Percentiles rank a stretch among this genome's conserved stretches.
Evolutionary conservation across 2,888 invertebrate species (phyloP).

Genomic region (Drosophila anomalipes): DNA sequence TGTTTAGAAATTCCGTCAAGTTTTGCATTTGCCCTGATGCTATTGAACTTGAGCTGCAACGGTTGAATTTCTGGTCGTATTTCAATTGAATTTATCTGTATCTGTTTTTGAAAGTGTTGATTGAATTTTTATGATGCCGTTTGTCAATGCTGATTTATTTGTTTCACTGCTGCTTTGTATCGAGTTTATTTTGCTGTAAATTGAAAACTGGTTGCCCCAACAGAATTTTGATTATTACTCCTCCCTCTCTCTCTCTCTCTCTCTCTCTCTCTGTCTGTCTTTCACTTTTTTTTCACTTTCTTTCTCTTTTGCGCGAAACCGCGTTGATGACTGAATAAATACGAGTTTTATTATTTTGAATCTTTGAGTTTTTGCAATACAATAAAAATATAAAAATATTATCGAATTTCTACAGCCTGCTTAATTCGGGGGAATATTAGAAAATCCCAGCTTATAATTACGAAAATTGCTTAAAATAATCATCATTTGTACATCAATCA

Average conservation of each 20-base stretch:
- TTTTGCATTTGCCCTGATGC: constrained; percentile 35
- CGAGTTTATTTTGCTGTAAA: constrained; percentile 16
- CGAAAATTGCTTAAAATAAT: not conserved
- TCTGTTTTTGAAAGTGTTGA: constrained; percentile 15
- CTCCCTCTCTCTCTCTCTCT: not conserved
- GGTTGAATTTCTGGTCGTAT: constrained; percentile 10
- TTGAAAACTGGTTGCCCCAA: constrained; percentile 22
- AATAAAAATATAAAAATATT: not conserved
- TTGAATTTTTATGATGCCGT: constrained; percentile 61
- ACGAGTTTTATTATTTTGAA: not conserved
- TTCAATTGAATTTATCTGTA: not conserved
- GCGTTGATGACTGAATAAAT: not conserved
- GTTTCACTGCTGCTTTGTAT: constrained; percentile 17
- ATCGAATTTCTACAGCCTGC: not conserved
- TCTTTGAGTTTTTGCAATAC: not conserved
- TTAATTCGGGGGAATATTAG: not conserved
- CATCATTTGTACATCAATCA: not conserved
- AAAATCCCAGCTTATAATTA: not conserved
- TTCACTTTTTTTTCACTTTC: no score
- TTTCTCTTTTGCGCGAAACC: not conserved
- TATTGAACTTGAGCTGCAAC: constrained; percentile 58
- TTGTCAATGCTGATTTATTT: constrained; percentile 70
- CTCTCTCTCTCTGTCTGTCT: not conserved
- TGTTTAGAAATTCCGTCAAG: constrained; percentile 64
- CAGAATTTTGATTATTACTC: constrained; percentile 23